Conservation (phyloP, 2,797 vertebrate genomes). For the Melanotaenia pygmaea region DNA sequence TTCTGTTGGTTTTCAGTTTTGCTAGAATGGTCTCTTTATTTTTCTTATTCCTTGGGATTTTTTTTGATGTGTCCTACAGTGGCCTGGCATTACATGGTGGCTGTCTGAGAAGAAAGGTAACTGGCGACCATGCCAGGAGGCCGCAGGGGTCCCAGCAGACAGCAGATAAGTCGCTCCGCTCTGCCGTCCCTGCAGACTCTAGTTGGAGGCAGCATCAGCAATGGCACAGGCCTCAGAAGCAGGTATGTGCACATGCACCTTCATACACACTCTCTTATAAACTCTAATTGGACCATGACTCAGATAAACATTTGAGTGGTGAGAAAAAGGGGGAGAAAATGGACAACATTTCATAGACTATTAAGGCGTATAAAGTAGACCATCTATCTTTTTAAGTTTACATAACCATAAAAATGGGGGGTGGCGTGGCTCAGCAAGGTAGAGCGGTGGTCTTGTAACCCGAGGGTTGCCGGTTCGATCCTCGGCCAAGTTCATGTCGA, state of each 20-base stretch:
- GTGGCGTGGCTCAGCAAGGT: too few species aligned
- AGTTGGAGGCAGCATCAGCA: constrained; percentile 92
- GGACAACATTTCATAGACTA: background rate
- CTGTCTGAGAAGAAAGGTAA: constrained; percentile 84
- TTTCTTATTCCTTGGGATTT: background rate
- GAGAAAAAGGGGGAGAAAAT: background rate
- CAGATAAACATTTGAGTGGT: background rate
- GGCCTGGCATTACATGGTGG: constrained; percentile 73
- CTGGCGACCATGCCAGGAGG: constrained; percentile 97
- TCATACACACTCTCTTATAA: background rate
- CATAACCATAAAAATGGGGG: background rate
- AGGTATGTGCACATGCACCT: constrained; percentile 78
- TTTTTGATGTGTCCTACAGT: constrained; percentile 53
- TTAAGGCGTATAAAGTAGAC: too few species aligned
- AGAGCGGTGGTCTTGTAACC: too few species aligned
- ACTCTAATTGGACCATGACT: background rate
- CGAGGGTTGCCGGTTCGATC: too few species aligned
- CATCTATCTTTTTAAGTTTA: background rate
- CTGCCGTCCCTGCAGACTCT: constrained; percentile 97
- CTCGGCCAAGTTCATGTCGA: too few species aligned
- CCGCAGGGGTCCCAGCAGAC: constrained; percentile 99
- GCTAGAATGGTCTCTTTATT: background rate
- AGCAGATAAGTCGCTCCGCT: constrained; percentile 97
- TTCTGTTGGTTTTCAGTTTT: background rate
- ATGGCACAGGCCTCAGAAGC: constrained; percentile 93